Evolutionary conservation across 2,797 vertebrate genomes (phyloP), one percentile per base, ranked within the genome.

Genomic region (Nannoperca australis): DNA sequence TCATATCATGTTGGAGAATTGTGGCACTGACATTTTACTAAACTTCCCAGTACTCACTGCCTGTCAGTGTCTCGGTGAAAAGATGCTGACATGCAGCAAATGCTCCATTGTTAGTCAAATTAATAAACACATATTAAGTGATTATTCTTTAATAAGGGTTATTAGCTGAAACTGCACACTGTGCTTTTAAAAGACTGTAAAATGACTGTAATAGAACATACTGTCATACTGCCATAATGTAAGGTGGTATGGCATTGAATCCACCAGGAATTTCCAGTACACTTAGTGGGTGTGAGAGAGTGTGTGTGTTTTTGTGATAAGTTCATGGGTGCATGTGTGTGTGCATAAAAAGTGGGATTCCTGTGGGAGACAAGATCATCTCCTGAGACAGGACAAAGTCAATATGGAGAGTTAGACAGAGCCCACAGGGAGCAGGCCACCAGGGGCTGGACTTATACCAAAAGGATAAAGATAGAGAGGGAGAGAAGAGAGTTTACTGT

Each of bases 321-420:
- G 63, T 36, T 42, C 24, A 73, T 69, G 64, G 24, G 73, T 80
- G 77, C 58, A 72, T 24, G 65, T 45, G 64, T 11, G 62, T 55
- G 73, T 84, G 84, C 76, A 76, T 76, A 76, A 50, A 71, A 86
- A 74, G 72, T 76, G 78, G 51, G 63, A 68, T 62, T 88, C 92
- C 92, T 76, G 63, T 64, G 84, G 89, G 90, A 90, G 69, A 84
- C 32, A 0, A 76, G 73, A 89, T 84, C 85, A 32, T 92, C 88
- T 90, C 91, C 66, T 49, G 88, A 91, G 87, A 86, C 85, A 77
- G 85, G 85, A 86, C 74, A 89, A 88, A 93, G 89, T 93, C 89
- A 92, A 94, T 85, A 89, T 82, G 88, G 76, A 84, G 86, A 89
- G 89, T 89, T 89, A 84, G 77, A 84, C 55, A 30, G 64, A 51